Percentiles rank a stretch among this genome's conserved stretches.
Evolutionary conservation across 2,113 vertebrate species (phyloP).

Genomic region (Ophthalmotilapia sp.): DNA sequence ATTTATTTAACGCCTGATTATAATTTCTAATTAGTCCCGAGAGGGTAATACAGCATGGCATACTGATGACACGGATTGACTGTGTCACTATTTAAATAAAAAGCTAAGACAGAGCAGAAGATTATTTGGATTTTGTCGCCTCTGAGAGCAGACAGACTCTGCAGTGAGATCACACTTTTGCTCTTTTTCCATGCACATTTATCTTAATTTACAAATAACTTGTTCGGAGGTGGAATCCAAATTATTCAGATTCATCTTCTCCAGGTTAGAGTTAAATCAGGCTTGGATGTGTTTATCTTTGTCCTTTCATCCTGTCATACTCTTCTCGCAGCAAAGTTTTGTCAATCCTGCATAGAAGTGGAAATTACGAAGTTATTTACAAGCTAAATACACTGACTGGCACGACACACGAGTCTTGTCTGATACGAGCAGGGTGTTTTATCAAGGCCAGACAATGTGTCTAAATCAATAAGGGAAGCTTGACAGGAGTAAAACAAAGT

Average conservation of each 20-base stretch:
- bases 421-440: not conserved
- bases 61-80: not conserved
- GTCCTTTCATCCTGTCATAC: not conserved
- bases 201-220: not conserved
- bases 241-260: not conserved
- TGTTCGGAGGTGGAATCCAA: not conserved
- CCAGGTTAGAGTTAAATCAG: not conserved
- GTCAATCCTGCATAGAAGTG: not conserved
- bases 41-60: not conserved
- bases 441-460: not conserved
- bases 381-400: not conserved
- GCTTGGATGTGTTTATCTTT: not conserved
- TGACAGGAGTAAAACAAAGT: not conserved
- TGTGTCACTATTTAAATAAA: not conserved
- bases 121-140: not conserved
- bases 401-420: not conserved
- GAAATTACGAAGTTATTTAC: not conserved
- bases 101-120: not conserved
- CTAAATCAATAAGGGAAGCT: not conserved
- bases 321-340: not conserved
- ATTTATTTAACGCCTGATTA: not conserved
- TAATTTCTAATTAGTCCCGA: not conserved
- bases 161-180: not conserved
- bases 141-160: not conserved
- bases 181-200: not conserved